phyloP scores from a whole-genome alignment of 2,113 vertebrate species.

The Sander lucioperca region DNA sequence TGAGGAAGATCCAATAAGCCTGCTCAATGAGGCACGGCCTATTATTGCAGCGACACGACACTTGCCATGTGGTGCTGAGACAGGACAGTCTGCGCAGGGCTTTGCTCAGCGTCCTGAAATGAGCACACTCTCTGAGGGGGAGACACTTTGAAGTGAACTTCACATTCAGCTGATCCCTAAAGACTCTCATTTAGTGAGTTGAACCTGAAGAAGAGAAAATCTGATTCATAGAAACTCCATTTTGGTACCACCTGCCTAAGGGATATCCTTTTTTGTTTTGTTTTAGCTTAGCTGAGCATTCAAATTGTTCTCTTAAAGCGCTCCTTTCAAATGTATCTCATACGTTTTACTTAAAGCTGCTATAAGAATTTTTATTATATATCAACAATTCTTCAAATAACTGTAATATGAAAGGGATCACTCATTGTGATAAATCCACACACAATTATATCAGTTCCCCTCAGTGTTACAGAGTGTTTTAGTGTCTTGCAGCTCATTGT shows the following conservation, averaged over 20 bases:
- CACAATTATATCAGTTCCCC: not conserved
- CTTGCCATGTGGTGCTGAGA: slow-evolving; percentile 56
- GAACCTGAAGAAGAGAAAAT: slow-evolving; percentile 23
- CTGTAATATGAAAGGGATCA: not conserved
- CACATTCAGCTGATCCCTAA: not conserved
- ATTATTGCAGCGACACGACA: slow-evolving; percentile 74
- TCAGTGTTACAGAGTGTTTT: not conserved
- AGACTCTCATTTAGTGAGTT: slow-evolving; percentile 1
- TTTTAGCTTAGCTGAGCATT: not conserved
- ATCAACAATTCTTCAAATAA: not conserved
- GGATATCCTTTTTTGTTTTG: slow-evolving; percentile 18
- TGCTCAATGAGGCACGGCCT: slow-evolving; percentile 79
- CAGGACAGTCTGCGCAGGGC: slow-evolving; percentile 26
- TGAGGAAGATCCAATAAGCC: slow-evolving; percentile 82
- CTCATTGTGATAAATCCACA: not conserved
- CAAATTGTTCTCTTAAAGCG: not conserved
- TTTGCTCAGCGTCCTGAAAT: slow-evolving; percentile 12
- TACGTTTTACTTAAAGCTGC: not conserved
- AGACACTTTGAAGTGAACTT: slow-evolving; percentile 34
- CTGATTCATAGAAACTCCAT: slow-evolving; percentile 11
- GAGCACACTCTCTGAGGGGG: not conserved
- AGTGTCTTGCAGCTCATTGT: not conserved
- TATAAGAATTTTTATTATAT: not conserved
- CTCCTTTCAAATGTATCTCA: too few relatives aligned
- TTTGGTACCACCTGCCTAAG: not conserved